Conservation (phyloP, 2,888 invertebrate species). For the Sinotaia quadrata region DNA sequence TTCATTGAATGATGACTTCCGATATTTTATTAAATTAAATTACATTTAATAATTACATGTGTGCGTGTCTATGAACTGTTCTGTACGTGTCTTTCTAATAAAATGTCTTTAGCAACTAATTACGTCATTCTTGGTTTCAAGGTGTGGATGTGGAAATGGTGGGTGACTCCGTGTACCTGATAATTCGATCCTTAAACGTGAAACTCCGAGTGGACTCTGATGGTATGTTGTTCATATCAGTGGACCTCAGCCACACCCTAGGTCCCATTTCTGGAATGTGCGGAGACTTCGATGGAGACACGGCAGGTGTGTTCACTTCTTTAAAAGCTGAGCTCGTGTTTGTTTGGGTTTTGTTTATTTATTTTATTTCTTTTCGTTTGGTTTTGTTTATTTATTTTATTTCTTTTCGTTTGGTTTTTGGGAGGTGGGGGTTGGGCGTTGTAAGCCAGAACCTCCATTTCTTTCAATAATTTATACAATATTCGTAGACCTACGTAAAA, state of each 20-base stretch:
- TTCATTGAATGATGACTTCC: too few species aligned
- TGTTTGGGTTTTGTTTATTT: neutral
- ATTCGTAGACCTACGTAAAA: too few species aligned
- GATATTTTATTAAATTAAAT: too few species aligned
- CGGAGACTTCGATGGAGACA: slow-evolving; percentile 5
- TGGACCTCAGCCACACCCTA: slow-evolving; percentile 10
- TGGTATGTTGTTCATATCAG: slow-evolving; percentile 4
- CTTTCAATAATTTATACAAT: too few species aligned
- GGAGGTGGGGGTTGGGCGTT: too few species aligned
- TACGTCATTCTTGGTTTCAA: neutral
- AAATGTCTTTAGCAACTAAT: neutral
- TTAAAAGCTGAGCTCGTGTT: neutral
- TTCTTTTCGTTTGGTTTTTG: too few species aligned
- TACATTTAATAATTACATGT: too few species aligned
- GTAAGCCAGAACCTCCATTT: too few species aligned
- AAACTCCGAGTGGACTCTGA: slow-evolving; percentile 2
- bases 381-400: neutral
- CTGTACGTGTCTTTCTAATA: neutral
- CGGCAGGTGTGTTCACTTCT: neutral
- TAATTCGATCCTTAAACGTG: slow-evolving; percentile 1
- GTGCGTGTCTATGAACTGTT: too few species aligned
- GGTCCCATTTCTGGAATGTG: slow-evolving; percentile 7
- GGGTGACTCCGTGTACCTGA: neutral
- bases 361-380: neutral
- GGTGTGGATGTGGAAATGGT: slow-evolving; percentile 8